These are phyloP conservation scores for Cryptoblepharus egeriae DNA, from an alignment of 2,797 vertebrate genomes.

Conservation along the genomic window DNA sequence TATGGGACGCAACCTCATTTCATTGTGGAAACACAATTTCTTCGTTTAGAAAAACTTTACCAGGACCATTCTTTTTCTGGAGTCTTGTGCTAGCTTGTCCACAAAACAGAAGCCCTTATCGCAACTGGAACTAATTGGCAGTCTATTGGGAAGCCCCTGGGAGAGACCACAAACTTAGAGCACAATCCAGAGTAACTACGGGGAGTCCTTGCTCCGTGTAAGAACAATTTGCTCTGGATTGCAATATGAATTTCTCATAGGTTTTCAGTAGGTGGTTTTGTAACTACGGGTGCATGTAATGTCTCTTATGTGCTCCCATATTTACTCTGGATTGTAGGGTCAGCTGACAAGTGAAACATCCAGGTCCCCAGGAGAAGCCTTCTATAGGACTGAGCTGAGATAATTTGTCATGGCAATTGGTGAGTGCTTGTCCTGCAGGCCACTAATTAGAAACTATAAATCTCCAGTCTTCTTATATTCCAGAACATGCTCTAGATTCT, in stretches of 20 bases:
- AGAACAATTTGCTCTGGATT: no score
- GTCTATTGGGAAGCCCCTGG: slow-evolving; percentile 34
- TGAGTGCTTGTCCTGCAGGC: neutral
- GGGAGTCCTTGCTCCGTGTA: no score
- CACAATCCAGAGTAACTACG: no score
- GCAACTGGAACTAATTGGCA: slow-evolving; percentile 36
- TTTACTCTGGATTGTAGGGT: no score
- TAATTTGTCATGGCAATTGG: slow-evolving; percentile 44
- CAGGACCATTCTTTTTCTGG: slow-evolving; percentile 1
- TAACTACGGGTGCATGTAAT: no score
- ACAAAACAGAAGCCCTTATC: slow-evolving; percentile 20
- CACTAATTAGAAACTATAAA: slow-evolving; percentile 41
- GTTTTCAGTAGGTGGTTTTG: no score
- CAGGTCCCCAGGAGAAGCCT: slow-evolving; percentile 28
- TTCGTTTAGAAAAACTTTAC: neutral
- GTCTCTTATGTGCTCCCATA: no score
- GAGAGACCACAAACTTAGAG: slow-evolving; percentile 24
- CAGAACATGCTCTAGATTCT: slow-evolving; percentile 31
- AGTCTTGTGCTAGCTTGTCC: neutral
- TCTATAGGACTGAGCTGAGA: slow-evolving; percentile 28
- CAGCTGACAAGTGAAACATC: slow-evolving; percentile 40
- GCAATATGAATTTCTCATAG: no score
- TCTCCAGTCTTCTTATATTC: slow-evolving; percentile 35
- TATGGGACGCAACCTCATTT: neutral
- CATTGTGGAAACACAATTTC: slow-evolving; percentile 20